Base-by-base conservation (phyloP, 1,140 invertebrate species). In the Subanguina moxae region DNA sequence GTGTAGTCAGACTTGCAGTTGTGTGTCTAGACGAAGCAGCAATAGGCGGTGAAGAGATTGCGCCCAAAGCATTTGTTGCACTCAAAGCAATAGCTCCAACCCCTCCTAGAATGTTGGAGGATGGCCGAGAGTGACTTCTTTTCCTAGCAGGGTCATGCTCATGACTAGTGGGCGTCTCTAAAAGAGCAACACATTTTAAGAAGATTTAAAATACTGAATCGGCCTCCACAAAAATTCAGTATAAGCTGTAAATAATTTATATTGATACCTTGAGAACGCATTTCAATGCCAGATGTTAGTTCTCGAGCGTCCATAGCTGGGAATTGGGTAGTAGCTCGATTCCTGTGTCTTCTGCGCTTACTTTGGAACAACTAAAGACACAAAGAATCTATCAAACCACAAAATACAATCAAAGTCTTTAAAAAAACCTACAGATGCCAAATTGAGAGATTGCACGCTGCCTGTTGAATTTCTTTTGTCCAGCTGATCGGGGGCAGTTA, bases 381-480 rank as follows among this genome's bases (percentile, higher is more conserved):
- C 3, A 8, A 52, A 25, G 8, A 19, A 25, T 52, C 23, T 45
- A n/a, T 45, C n/a, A 45, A 11, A 45, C n/a, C 43, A 45, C 43
- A 45, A 45, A 45, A 52, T 3, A 52, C n/a, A 8, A 52, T 19
- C 48, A 3, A 52, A 52, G n/a, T 52, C 3, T 21, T 52, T 7
- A 68, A 17, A 5, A 59, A 58, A 27, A 28, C 32, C 1, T 38
- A 70, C 68, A 27, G 68, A 70, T n/a, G 70, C 42, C 23, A 72
- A 62, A 28, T 72, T 72, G 13, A 59, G 23, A 1, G 70, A 73
- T 42, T 72, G 68, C 56, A 71, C 62, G 52, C 70, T 73, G n/a
- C 61, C 66, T 1, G 48, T 25, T 15, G 68, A 71, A 25, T 23
- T 62, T 21, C 70, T 58, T 8, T 48, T 65, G 21, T 71, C 62